Evolutionary conservation across 2,113 vertebrate genomes (phyloP).

Genomic region (Corythornis madagascariensis): DNA sequence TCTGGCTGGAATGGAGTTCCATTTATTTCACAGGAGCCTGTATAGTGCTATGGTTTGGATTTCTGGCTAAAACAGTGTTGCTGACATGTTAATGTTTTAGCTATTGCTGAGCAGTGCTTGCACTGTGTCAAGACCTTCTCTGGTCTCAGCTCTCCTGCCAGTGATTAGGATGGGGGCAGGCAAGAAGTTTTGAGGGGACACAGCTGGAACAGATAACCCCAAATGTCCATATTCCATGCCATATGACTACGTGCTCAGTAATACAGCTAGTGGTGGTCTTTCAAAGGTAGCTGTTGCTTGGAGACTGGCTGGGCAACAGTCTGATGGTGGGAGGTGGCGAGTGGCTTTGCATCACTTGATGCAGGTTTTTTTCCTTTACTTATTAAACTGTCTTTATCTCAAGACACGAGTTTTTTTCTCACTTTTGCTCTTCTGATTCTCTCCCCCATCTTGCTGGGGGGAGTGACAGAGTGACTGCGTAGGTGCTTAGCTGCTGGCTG

Average conservation of each 20-base stretch:
- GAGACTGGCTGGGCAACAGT: conserved; percentile 25
- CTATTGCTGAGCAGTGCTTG: neutral
- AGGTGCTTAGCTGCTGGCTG: neutral
- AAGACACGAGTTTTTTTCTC: conserved; percentile 9
- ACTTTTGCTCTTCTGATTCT: neutral
- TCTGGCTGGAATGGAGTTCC: neutral
- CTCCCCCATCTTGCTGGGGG: neutral
- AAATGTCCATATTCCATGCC: neutral
- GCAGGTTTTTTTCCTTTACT: neutral
- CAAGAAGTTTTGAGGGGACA: neutral
- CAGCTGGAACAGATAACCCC: neutral
- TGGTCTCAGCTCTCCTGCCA: neutral
- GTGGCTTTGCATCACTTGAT: conserved; percentile 5
- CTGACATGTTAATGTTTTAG: neutral
- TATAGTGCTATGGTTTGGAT: neutral
- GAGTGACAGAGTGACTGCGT: neutral
- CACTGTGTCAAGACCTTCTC: neutral
- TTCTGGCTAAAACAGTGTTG: neutral
- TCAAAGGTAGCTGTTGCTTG: conserved; percentile 26
- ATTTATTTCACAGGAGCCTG: neutral
- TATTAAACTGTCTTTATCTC: conserved; percentile 7
- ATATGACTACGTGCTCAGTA: neutral
- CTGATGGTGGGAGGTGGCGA: conserved; percentile 40
- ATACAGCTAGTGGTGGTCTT: neutral
- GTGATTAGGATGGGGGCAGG: neutral